Evolutionary conservation across 2,113 vertebrate species (phyloP).

Genomic region (Cyrtonyx montezumae): DNA sequence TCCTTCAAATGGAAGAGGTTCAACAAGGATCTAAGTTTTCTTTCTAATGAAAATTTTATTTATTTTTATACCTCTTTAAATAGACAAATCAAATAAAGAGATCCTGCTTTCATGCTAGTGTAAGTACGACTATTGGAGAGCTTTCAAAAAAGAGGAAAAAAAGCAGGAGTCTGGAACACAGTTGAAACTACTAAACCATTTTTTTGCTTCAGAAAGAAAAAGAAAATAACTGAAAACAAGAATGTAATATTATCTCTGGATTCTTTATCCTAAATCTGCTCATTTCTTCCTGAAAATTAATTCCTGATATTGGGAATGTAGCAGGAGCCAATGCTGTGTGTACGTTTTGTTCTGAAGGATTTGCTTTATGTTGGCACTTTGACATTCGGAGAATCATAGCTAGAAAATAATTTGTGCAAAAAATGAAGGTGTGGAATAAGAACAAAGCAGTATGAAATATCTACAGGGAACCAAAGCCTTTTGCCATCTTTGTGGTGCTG

Average conservation of each 20-base stretch:
- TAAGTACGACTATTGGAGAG: neutral
- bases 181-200: neutral
- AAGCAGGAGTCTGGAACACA: fast-evolving
- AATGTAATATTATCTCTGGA: too few species aligned
- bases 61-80: neutral
- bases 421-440: neutral
- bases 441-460: neutral
- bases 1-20: neutral
- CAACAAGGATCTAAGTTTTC: neutral
- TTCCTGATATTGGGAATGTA: neutral
- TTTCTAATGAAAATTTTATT: neutral
- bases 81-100: neutral
- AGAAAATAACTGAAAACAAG: neutral
- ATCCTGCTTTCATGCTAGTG: neutral
- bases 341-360: neutral
- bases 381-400: neutral
- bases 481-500: neutral
- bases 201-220: neutral
- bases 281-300: neutral
- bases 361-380: neutral
- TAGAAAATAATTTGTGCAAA: neutral
- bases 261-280: neutral
- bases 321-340: neutral
- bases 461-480: neutral
- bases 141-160: neutral